These are phyloP conservation scores for Troides oblongomaculatus DNA, from an alignment of 2,888 invertebrate species.

Conservation along the genomic window DNA sequence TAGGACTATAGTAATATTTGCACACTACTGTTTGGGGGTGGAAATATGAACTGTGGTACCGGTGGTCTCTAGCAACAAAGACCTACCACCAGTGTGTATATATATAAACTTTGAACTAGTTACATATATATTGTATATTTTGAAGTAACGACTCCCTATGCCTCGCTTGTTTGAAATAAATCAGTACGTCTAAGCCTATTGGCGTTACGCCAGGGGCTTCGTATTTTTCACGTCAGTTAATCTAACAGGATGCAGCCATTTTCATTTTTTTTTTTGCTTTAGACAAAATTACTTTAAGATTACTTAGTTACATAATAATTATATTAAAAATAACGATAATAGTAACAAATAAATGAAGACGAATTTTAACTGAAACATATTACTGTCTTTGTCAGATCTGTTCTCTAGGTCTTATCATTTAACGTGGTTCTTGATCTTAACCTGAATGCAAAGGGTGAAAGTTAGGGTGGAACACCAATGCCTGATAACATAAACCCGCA, in stretches of 20 bases:
- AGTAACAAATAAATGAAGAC: too few relatives aligned
- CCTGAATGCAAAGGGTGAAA: background rate
- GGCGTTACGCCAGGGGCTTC: conserved; percentile 6
- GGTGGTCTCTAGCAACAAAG: background rate
- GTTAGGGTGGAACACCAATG: background rate
- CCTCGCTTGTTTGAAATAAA: conserved; percentile 6
- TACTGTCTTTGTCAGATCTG: too few relatives aligned
- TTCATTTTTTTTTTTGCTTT: background rate
- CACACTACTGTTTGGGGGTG: too few relatives aligned
- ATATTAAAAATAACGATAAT: too few relatives aligned
- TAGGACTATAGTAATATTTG: too few relatives aligned
- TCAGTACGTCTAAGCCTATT: conserved; percentile 13
- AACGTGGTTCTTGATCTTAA: too few relatives aligned
- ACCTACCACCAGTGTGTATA: too few relatives aligned
- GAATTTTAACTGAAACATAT: too few relatives aligned
- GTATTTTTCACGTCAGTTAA: conserved; percentile 14
- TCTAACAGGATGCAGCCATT: background rate
- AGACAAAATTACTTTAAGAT: too few relatives aligned
- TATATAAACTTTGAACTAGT: background rate
- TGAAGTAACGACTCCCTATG: background rate
- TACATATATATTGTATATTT: background rate
- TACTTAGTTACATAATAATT: too few relatives aligned
- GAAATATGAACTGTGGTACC: too few relatives aligned
- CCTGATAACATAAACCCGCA: background rate
- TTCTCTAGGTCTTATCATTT: too few relatives aligned